Percentiles rank a stretch among this genome's conserved stretches.
These are phyloP conservation scores for Gymnoscopelus microlampas DNA, from an alignment of 2,797 vertebrate species.

Conservation along the genomic window DNA sequence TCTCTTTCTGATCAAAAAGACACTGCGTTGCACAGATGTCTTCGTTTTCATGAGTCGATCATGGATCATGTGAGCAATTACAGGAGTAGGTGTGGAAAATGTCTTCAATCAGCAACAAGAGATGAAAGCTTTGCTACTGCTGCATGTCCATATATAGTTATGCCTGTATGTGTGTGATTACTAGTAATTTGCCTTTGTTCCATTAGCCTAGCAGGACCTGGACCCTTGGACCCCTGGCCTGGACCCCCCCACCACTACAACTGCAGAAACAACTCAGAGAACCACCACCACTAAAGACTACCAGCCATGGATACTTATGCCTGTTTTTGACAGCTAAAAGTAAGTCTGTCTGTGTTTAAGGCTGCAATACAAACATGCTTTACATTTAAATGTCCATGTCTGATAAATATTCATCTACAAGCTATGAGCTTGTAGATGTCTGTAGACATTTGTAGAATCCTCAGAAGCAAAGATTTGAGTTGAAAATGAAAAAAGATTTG, in stretches of 20 bases:
- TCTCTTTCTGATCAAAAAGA: too few species aligned
- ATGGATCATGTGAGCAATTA: neutral
- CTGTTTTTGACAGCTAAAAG: constrained; percentile 30
- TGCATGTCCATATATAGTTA: neutral
- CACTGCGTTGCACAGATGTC: too few species aligned
- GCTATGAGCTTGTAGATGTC: too few species aligned
- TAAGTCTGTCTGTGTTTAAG: constrained; percentile 17
- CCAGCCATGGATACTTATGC: neutral
- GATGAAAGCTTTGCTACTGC: neutral
- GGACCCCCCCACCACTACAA: too few species aligned
- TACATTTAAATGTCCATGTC: too few species aligned
- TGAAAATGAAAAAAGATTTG: too few species aligned
- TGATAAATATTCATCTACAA: too few species aligned
- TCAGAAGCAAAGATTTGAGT: too few species aligned
- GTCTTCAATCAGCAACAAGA: too few species aligned
- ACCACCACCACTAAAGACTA: constrained; percentile 36
- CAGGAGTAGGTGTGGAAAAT: neutral
- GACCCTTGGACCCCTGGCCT: constrained; percentile 5
- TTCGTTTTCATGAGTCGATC: too few species aligned
- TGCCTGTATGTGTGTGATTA: neutral
- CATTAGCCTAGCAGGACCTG: constrained; percentile 15
- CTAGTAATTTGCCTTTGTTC: neutral
- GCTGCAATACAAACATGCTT: too few species aligned
- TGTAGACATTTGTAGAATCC: too few species aligned
- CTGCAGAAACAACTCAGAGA: constrained; percentile 1